Base-by-base conservation (phyloP, 64 coral and sea anemone species). In the Montipora sp. region DNA sequence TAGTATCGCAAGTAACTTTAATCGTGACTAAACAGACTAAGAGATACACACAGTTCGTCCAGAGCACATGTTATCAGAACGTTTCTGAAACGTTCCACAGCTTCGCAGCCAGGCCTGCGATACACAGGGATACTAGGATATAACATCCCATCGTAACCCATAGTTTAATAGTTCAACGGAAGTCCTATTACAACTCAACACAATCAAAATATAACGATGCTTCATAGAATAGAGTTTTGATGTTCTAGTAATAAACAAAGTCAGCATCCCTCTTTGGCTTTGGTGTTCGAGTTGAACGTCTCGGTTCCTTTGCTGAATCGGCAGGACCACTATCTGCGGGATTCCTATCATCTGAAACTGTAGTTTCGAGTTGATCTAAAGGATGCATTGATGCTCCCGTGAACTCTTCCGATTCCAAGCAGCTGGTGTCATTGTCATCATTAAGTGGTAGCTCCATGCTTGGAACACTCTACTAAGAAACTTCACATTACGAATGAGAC, bases 381-480 rank as follows among this genome's bases (percentile, higher is more conserved):
- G 66, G 66, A 69, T 4, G 66, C 66, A 69, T 69, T n/a, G 66
- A 4, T 12, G 66, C 66, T 7, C 66, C 66, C 14, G 66, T n/a
- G 66, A 69, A 69, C 66, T 69, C 66, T 19, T 69, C 66, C 10
- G 66, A 36, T 0, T 69, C 66, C 66, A 69, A 69, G 66, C 66
- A 69, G 66, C 66, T 3, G 66, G 14, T 69, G 66, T 69, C 66
- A 69, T 69, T 69, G 66, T 69, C 66, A 69, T 69, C 66, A 6
- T 69, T 69, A 69, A 36, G 20, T 69, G 66, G 7, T 69, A 36
- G 27, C 27, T 36, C 27, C 27, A 36, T 36, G 27, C 27, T 24
- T 7, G 76, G 89, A 18, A 47, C 89, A 47, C 89, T 48, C 81
- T 90, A 75, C 77, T 90, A 27, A 90, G 50, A 20, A 80, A 90